Percentiles rank a stretch among this genome's conserved stretches.
phyloP scores from a whole-genome alignment of 2,113 vertebrate species.

The Oryzias melastigma region DNA sequence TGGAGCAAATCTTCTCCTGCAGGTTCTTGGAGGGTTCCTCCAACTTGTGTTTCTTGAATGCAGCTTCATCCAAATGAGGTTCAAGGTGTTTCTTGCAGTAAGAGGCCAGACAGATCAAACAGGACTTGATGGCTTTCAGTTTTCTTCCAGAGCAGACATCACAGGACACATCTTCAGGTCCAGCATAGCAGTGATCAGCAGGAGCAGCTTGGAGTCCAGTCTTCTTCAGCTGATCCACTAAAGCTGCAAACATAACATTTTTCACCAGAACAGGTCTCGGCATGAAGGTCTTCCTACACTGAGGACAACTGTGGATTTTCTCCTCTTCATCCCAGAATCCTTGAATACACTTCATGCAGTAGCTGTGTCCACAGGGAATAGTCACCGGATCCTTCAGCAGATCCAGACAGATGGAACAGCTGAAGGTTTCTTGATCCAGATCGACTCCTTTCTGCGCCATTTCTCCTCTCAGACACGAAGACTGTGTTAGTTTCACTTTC shows the following conservation, averaged over 20 bases:
- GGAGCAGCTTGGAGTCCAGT: no score
- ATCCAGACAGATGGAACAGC: constrained; percentile 8
- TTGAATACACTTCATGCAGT: constrained; percentile 23
- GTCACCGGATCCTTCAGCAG: constrained; percentile 15
- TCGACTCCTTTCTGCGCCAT: no score
- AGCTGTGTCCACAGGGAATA: constrained; percentile 31
- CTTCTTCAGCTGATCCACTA: no score
- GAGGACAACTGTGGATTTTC: constrained; percentile 6
- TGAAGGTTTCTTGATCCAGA: constrained; percentile 4
- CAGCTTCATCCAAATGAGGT: neutral
- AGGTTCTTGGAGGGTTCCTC: constrained; percentile 10
- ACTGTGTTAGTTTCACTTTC: no score
- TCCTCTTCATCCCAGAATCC: neutral
- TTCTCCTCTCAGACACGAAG: no score
- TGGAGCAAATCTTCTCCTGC: constrained; percentile 20
- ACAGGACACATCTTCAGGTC: constrained; percentile 12
- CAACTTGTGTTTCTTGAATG: neutral
- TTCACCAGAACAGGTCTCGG: neutral
- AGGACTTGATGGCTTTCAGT: constrained; percentile 6
- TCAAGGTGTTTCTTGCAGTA: constrained; percentile 12
- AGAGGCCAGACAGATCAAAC: constrained; percentile 6
- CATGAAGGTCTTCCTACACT: neutral
- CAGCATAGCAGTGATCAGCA: constrained; percentile 12
- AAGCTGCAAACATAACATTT: neutral
- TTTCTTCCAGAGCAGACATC: constrained; percentile 8